phyloP scores from a whole-genome alignment of 2,113 vertebrate genomes.

The Felis catus region F.catus_Fca126_mat1.0 CM031418.1:91714001-91714500 shows the following conservation, averaged over 20 bases:
- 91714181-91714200: too few species aligned
- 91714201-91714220: too few species aligned
- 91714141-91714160: too few species aligned
- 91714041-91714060: not conserved
- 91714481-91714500: not conserved
- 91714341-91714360: too few species aligned
- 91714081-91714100: not conserved
- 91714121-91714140: not conserved
- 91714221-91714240: too few species aligned
- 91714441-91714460: not conserved
- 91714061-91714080: not conserved
- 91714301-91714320: too few species aligned
- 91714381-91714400: not conserved
- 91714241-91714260: too few species aligned
- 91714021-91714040: conserved; percentile 7
- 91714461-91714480: not conserved
- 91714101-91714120: not conserved
- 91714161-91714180: too few species aligned
- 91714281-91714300: too few species aligned
- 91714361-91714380: not conserved
- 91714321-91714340: too few species aligned
- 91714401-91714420: not conserved
- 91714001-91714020: not conserved
- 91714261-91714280: too few species aligned
- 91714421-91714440: not conserved